Evolutionary conservation across 2,888 invertebrate genomes (phyloP).

Genomic region (Coenonympha arcania): DNA sequence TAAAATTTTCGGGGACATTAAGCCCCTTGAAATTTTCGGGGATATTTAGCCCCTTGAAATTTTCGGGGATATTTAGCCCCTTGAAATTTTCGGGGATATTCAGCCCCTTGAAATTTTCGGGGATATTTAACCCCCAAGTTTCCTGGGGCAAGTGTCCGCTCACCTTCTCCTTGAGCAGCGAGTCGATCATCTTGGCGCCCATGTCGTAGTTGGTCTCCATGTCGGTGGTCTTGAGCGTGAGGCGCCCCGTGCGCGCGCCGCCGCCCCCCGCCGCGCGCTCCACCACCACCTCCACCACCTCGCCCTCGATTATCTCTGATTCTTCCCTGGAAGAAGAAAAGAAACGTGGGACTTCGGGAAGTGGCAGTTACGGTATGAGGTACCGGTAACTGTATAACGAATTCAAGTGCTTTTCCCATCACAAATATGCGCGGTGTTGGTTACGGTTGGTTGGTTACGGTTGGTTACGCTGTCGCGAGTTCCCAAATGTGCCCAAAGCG

Average conservation of each 20-base stretch:
- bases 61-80: not conserved
- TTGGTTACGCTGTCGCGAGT: no score
- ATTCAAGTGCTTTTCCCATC: no score
- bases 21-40: not conserved
- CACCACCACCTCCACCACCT: constrained; percentile 97
- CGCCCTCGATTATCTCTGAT: constrained; percentile 98
- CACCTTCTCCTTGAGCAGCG: constrained; percentile 95
- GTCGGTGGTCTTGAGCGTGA: constrained; percentile 98
- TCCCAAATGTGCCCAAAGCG: no score
- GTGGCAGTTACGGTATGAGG: no score
- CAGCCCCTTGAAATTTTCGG: not conserved
- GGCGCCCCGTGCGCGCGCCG: constrained; percentile 87
- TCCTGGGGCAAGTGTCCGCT: no score
- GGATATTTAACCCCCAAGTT: no score
- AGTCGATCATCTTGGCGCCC: constrained; percentile 98
- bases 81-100: not conserved
- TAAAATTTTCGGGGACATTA: not conserved
- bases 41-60: not conserved
- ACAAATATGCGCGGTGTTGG: no score
- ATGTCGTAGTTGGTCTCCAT: constrained; percentile 99
- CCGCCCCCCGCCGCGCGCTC: constrained; percentile 91
- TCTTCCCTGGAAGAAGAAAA: constrained; percentile 87
- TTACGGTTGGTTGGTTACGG: no score
- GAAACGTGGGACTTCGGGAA: no score
- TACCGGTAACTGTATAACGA: no score